Evolutionary conservation across 2,888 invertebrate genomes (phyloP).

Genomic region (Chalcis sispes): DNA sequence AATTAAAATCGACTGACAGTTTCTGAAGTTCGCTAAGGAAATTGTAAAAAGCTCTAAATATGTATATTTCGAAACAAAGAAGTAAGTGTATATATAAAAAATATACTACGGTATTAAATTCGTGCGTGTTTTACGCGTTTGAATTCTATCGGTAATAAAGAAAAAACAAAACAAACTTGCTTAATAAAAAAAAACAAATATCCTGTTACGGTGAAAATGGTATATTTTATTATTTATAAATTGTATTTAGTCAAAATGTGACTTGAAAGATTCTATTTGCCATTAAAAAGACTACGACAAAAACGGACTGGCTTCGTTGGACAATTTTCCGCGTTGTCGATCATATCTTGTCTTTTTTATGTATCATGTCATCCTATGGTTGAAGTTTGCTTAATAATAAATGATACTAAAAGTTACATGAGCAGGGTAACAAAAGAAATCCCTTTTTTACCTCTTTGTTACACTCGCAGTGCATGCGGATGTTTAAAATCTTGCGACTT

Average conservation of each 20-base stretch:
- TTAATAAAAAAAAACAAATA: conserved; percentile 59
- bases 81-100: conserved; percentile 60
- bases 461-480: not conserved
- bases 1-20: conserved; percentile 61
- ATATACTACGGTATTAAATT: conserved; percentile 58
- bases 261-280: conserved; percentile 66
- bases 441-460: conserved; percentile 37
- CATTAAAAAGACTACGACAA: conserved; percentile 65
- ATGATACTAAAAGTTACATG: conserved; percentile 3
- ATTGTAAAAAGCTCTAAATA: conserved; percentile 61
- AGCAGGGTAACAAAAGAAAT: conserved; percentile 38
- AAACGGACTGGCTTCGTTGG: conserved; percentile 64
- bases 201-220: conserved; percentile 66
- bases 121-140: conserved; percentile 27
- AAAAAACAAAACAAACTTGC: conserved; percentile 58
- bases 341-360: conserved; percentile 40
- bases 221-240: conserved; percentile 70
- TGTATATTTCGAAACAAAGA: conserved; percentile 59
- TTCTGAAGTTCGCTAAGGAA: conserved; percentile 62
- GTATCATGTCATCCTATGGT: conserved; percentile 35
- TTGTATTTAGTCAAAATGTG: conserved; percentile 57
- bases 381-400: conserved; percentile 42
- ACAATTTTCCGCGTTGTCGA: conserved; percentile 48
- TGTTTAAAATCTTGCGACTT: conserved; percentile 5
- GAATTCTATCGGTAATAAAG: conserved; percentile 61